These are phyloP conservation scores for Scaptomyza reducta DNA, from an alignment of 2,888 invertebrate species.

Conservation along the genomic window DNA sequence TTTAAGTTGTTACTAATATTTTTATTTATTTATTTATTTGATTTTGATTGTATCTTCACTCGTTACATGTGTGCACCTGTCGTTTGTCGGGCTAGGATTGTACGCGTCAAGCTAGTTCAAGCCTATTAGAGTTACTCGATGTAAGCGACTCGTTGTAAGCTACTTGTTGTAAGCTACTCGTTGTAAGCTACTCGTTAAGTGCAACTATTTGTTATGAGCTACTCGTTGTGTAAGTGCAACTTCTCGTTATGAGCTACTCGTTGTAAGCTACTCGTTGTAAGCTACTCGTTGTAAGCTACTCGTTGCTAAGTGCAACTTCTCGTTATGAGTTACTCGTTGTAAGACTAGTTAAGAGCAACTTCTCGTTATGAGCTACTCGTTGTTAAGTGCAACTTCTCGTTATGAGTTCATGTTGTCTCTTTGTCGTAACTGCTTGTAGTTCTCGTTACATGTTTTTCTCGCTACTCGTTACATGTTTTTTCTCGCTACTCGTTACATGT, in stretches of 20 bases:
- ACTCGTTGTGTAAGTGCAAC: background rate
- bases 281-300: too few species aligned
- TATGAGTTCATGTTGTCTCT: background rate
- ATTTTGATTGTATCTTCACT: constrained; percentile 24
- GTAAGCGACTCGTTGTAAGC: too few species aligned
- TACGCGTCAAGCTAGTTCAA: background rate
- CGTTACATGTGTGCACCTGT: constrained; percentile 34
- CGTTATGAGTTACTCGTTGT: too few species aligned
- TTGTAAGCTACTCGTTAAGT: background rate
- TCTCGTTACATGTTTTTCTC: background rate
- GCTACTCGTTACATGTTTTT: background rate
- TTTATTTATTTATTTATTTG: constrained; percentile 14
- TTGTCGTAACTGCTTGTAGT: background rate
- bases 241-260: background rate
- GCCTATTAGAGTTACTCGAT: too few species aligned
- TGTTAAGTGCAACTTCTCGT: background rate
- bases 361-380: too few species aligned
- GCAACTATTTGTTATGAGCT: too few species aligned
- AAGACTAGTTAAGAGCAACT: too few species aligned
- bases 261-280: too few species aligned
- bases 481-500: background rate
- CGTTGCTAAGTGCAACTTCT: background rate
- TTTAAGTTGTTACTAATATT: constrained; percentile 68
- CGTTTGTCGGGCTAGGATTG: constrained; percentile 23
- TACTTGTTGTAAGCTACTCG: too few species aligned